These are phyloP conservation scores for Tympanuchus pallidicinctus DNA, from an alignment of 2,113 vertebrate genomes.

Conservation along the genomic window DNA sequence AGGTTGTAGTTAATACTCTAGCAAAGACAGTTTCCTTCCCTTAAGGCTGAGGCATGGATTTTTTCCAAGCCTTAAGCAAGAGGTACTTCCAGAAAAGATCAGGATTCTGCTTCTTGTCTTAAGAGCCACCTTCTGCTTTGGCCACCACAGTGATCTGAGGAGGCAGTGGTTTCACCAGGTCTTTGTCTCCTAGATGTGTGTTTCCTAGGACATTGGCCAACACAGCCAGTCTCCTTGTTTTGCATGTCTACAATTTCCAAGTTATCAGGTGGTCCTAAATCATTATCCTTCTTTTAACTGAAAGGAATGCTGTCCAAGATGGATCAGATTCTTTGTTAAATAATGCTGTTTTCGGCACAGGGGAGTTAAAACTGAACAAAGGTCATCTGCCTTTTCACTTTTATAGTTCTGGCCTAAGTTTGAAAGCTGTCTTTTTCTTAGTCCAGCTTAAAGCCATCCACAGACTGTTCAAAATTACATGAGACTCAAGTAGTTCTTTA, in stretches of 20 bases:
- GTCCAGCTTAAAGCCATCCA: background rate
- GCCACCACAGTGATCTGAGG: background rate
- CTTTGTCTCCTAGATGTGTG: background rate
- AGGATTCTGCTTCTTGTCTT: background rate
- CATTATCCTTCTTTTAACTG: background rate
- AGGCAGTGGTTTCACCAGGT: background rate
- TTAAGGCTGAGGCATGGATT: background rate
- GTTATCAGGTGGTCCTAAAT: background rate
- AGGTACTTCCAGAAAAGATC: background rate
- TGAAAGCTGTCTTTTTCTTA: background rate
- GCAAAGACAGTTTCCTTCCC: conserved; percentile 44
- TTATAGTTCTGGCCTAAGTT: background rate
- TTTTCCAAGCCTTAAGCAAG: conserved; percentile 2
- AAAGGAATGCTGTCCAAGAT: background rate
- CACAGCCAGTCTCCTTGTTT: background rate
- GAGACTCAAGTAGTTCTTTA: background rate
- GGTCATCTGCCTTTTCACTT: background rate
- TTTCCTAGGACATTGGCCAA: background rate
- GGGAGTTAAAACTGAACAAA: background rate
- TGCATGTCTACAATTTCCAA: background rate
- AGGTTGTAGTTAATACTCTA: conserved; percentile 46
- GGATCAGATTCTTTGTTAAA: background rate
- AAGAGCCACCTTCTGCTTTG: background rate
- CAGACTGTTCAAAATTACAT: background rate
- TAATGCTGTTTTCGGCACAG: background rate